Conservation (phyloP, 2,113 vertebrate genomes). For the Gambusia holbrooki region DNA sequence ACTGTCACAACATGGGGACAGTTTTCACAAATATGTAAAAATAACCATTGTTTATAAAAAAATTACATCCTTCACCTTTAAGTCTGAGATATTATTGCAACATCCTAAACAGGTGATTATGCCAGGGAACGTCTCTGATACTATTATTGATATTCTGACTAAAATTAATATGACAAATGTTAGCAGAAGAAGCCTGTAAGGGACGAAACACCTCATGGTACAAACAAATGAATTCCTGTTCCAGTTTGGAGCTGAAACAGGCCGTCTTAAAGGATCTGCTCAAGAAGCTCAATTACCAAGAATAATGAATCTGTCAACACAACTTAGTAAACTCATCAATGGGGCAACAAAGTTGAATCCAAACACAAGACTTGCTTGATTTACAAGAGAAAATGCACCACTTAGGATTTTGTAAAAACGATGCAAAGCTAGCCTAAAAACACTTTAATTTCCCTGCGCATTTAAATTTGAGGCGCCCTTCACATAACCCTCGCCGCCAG, state of each 20-base stretch:
- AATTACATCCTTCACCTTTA: no score
- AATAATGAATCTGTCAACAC: not conserved
- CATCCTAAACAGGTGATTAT: not conserved
- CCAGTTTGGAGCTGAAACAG: not conserved
- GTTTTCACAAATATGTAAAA: no score
- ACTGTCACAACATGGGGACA: no score
- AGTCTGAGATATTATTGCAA: not conserved
- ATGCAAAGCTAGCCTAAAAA: no score
- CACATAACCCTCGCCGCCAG: not conserved
- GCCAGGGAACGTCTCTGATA: not conserved
- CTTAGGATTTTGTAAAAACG: not conserved
- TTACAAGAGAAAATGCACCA: not conserved
- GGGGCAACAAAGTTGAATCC: not conserved
- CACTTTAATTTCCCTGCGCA: not conserved
- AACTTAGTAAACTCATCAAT: not conserved
- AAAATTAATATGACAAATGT: no score
- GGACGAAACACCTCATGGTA: not conserved
- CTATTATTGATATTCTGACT: no score
- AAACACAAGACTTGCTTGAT: not conserved
- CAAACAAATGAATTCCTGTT: not conserved
- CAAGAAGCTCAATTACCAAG: not conserved
- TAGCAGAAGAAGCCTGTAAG: no score
- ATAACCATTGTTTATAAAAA: no score
- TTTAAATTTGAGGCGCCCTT: not conserved
- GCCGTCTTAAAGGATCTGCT: not conserved